A percentile compares a stretch with the other conserved stretches of the same genome.
These are phyloP conservation scores for Philopotamus ludificatus DNA, from an alignment of 1,140 invertebrate species.

Conservation along the genomic window DNA sequence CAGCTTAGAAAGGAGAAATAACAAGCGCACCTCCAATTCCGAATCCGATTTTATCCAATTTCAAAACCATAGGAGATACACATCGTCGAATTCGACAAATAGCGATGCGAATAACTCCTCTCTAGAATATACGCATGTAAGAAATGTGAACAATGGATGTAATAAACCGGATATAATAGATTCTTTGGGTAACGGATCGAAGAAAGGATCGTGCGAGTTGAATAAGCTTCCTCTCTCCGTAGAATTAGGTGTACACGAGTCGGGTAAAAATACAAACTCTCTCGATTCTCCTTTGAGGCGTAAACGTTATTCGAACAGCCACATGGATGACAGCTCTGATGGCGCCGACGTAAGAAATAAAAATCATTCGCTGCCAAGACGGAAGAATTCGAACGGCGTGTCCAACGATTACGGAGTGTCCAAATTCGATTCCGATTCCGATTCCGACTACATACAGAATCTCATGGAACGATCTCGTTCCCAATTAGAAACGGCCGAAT, in stretches of 20 bases:
- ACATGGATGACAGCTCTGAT: slow-evolving; percentile 55
- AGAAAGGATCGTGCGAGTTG: slow-evolving; percentile 36
- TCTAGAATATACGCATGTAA: slow-evolving; percentile 34
- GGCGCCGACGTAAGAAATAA: slow-evolving; percentile 14
- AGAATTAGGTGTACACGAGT: slow-evolving; percentile 30
- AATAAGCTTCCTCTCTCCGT: slow-evolving; percentile 32
- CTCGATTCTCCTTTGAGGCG: slow-evolving; percentile 43
- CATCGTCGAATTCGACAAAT: slow-evolving; percentile 37
- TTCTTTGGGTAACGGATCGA: slow-evolving; percentile 48
- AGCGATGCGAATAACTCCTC: slow-evolving; percentile 39
- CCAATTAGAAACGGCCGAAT: slow-evolving; percentile 51
- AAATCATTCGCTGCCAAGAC: slow-evolving; percentile 27
- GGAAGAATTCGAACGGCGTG: slow-evolving; percentile 31
- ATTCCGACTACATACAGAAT: slow-evolving; percentile 62
- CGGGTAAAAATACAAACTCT: slow-evolving; percentile 51
- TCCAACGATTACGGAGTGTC: slow-evolving; percentile 48
- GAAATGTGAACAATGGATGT: slow-evolving; percentile 44
- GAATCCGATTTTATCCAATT: slow-evolving; percentile 31
- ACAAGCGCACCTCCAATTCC: slow-evolving; percentile 34
- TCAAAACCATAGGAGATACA: slow-evolving; percentile 29
- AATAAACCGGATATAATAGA: slow-evolving; percentile 53
- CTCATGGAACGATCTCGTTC: slow-evolving; percentile 53
- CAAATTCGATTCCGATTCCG: slow-evolving; percentile 64
- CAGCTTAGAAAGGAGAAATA: slow-evolving; percentile 30
- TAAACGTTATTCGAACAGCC: slow-evolving; percentile 50